Evolutionary conservation across 2,797 vertebrate species (phyloP), one percentile per base, ranked within the genome.

Genomic region (Furcifer pardalis): DNA sequence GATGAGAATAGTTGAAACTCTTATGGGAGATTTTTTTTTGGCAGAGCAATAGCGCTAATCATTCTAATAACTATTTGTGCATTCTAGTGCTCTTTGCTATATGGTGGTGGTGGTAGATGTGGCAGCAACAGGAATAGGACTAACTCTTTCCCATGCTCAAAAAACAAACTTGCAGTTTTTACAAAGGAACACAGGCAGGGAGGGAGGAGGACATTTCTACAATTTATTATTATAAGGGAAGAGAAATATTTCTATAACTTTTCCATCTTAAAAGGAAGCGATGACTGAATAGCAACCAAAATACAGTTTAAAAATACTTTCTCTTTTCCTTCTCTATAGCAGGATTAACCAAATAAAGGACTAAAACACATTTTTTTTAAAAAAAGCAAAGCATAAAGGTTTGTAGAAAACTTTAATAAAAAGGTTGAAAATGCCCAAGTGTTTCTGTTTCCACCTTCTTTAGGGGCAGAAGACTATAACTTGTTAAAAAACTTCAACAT

Each of bases 341-440:
- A 0, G 5, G 30, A 23, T 4, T 42, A n/a, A 32, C 23, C 40
- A 62, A 12, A 8, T 7, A 77, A 30, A 25, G 3, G 8, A 62
- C 35, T 25, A 62, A 40, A 62, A 40, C 21, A 56, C 52, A 21
- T 56, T 52, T 52, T 52, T 52, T 56, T 1, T 19, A 25, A 40
- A 4, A 37, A 7, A 35, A 37, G 15, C 35, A 71, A 25, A 23
- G 68, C 2, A 9, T 71, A 37, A 10, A 42, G 23, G 42, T 23
- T 1, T 42, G 52, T 65, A 68, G 30, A 32, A 80, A 85, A 68
- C 25, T 2, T 30, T 42, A 0, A 1, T 27, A 42, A 81, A n/a
- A 82, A 82, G 89, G 65, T 77, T 88, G 90, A 71, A 35, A 90
- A 12, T n/a, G 65, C 77, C 81, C 87, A 83, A 80, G 75, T 91